Conservation (phyloP, 2,888 invertebrate species). For the Leptinotarsa juncta region DNA sequence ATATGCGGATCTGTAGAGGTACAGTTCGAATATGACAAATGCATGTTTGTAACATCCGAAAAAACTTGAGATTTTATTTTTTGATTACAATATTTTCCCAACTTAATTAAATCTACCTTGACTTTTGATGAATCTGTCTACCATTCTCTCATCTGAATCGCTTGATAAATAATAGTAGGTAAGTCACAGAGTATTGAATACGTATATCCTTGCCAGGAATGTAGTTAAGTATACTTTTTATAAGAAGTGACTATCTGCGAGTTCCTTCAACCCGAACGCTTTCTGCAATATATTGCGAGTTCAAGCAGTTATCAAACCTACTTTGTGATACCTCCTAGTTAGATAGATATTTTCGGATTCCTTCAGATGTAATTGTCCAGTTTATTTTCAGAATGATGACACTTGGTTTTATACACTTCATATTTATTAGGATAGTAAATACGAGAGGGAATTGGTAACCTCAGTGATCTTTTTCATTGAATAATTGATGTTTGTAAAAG, state of each 20-base stretch:
- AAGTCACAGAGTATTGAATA: constrained; percentile 47
- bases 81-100: too few relatives aligned
- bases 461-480: not conserved
- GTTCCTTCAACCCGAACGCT: constrained; percentile 15
- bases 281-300: constrained; percentile 4
- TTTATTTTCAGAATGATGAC: not conserved
- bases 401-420: too few relatives aligned
- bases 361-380: constrained; percentile 3
- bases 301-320: constrained; percentile 8
- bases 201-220: constrained; percentile 48
- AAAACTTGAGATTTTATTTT: too few relatives aligned
- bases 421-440: not conserved
- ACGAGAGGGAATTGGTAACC: not conserved
- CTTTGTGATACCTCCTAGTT: constrained; percentile 5
- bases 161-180: constrained; percentile 44
- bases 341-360: constrained; percentile 1
- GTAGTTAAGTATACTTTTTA: constrained; percentile 47
- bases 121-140: too few relatives aligned
- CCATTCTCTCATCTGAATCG: constrained; percentile 45
- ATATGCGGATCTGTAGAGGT: too few relatives aligned
- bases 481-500: too few relatives aligned
- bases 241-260: constrained; percentile 38
- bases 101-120: too few relatives aligned
- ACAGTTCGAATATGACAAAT: too few relatives aligned
- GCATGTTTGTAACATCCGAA: too few relatives aligned